Percentiles rank a stretch among this genome's conserved stretches.
These are phyloP conservation scores for zebrafish (Danio rerio) DNA, from an alignment of 2,113 vertebrate species.

Conservation along the genomic window DNA sequence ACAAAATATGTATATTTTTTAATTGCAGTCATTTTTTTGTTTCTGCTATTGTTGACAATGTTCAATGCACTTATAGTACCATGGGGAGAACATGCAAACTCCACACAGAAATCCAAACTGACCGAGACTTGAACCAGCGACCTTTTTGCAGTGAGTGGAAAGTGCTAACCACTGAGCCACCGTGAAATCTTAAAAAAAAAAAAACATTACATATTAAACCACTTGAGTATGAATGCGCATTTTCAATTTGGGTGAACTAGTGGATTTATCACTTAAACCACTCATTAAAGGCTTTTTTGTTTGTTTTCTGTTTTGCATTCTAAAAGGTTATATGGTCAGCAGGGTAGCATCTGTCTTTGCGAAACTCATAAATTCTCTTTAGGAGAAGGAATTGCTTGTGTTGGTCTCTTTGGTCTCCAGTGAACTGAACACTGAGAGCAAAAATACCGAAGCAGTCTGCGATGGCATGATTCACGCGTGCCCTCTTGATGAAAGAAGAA, in stretches of 20 bases:
- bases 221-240: too few species aligned
- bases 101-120: too few species aligned
- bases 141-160: too few species aligned
- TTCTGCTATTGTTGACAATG: too few species aligned
- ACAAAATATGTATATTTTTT: too few species aligned
- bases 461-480: slow-evolving; percentile 29
- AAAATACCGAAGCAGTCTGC: slow-evolving; percentile 29
- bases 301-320: not conserved
- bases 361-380: slow-evolving; percentile 27
- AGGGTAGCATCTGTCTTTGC: not conserved
- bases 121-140: too few species aligned
- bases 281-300: not conserved
- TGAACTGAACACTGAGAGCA: slow-evolving; percentile 26
- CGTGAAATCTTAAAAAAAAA: too few species aligned
- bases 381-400: slow-evolving; percentile 25
- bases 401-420: slow-evolving; percentile 20
- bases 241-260: not conserved
- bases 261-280: slow-evolving; percentile 4
- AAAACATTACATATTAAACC: too few species aligned
- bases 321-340: not conserved
- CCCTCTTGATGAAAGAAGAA: slow-evolving; percentile 39
- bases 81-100: too few species aligned
- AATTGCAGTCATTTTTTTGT: too few species aligned
- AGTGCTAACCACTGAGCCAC: too few species aligned
- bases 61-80: too few species aligned